Percentiles rank a stretch among this genome's conserved stretches.
These are phyloP conservation scores for Tetranychus piercei DNA, from an alignment of 2,888 invertebrate species.

Conservation along the genomic window DNA sequence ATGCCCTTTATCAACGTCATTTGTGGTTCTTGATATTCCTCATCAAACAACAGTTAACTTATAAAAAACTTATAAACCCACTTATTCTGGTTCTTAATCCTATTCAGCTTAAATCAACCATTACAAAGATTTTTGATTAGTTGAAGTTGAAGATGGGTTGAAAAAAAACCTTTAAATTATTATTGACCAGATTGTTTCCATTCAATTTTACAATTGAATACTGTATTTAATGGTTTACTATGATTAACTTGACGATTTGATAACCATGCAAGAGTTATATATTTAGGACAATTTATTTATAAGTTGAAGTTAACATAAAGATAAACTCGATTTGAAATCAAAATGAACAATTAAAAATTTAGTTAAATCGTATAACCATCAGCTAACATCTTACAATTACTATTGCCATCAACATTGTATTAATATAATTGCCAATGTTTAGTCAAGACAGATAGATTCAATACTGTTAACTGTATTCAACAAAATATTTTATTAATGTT, in stretches of 20 bases:
- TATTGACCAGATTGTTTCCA: background rate
- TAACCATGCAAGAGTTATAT: background rate
- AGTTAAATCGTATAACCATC: background rate
- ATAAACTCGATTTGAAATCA: background rate
- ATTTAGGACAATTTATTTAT: background rate
- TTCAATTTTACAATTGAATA: background rate
- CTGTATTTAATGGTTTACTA: background rate
- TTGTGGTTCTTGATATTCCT: too few relatives aligned
- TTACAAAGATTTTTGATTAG: background rate
- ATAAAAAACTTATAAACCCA: background rate
- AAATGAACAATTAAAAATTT: background rate
- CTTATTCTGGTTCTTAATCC: background rate
- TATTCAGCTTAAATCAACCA: conserved; percentile 3
- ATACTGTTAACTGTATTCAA: too few relatives aligned
- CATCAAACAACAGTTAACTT: background rate
- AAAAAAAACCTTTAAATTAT: background rate
- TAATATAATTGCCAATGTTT: too few relatives aligned
- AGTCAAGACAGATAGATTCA: too few relatives aligned
- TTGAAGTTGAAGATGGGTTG: background rate
- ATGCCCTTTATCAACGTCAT: too few relatives aligned
- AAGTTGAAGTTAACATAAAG: background rate
- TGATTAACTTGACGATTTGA: background rate
- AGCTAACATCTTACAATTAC: too few relatives aligned
- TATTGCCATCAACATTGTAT: too few relatives aligned
- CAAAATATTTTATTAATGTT: too few relatives aligned